Evolutionary conservation across 2,797 vertebrate genomes (phyloP).

Genomic region (Epinephelus malabaricus): DNA sequence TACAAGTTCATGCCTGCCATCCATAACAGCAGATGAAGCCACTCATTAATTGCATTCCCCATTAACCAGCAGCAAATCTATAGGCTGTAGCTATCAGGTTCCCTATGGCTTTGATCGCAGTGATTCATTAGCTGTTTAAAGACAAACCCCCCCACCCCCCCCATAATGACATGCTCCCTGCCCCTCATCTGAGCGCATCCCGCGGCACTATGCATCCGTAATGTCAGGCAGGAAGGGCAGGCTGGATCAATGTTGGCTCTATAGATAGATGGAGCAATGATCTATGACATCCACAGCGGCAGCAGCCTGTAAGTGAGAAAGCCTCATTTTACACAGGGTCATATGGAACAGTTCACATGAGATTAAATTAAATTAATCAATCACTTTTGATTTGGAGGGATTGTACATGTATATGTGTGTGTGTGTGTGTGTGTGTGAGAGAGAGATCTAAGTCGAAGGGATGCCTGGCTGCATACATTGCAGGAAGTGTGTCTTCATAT

Average conservation of each 20-base stretch:
- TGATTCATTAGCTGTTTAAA: conserved; percentile 76
- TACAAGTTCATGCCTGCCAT: not conserved
- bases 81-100: conserved; percentile 45
- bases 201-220: conserved; percentile 63
- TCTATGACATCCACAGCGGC: conserved; percentile 70
- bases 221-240: conserved; percentile 78
- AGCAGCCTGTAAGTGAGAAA: conserved; percentile 63
- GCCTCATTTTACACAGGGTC: conserved; percentile 69
- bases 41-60: conserved; percentile 58
- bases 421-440: conserved; percentile 5
- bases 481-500: conserved; percentile 69
- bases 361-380: conserved; percentile 70
- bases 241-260: conserved; percentile 77
- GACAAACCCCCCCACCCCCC: conserved; percentile 24
- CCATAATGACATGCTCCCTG: conserved; percentile 72
- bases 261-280: conserved; percentile 81
- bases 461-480: conserved; percentile 48
- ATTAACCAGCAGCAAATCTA: conserved; percentile 67
- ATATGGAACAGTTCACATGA: conserved; percentile 57
- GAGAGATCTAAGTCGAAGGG: conserved; percentile 23
- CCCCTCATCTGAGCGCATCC: conserved; percentile 57
- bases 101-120: conserved; percentile 68
- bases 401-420: conserved; percentile 20
- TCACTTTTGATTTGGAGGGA: conserved; percentile 47
- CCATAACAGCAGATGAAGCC: conserved; percentile 3